Base-by-base conservation (phyloP, 2,888 invertebrate species). In the Colostygia pectinataria region DNA sequence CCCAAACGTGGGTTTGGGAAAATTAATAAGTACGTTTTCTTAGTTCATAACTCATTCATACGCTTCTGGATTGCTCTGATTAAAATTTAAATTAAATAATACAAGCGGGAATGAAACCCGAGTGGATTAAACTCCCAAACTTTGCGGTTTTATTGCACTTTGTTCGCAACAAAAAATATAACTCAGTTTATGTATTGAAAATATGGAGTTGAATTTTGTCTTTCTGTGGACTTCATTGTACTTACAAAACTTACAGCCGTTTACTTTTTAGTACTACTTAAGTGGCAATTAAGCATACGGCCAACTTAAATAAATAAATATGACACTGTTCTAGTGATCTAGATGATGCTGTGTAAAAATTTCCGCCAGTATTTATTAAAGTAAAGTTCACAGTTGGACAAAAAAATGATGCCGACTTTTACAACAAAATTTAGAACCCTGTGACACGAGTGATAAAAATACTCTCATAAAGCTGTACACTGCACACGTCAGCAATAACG, bases 81-180 rank as follows among this genome's bases (percentile, higher is more conserved):
- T 52, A 43, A 55, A 55, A 54, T 54, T 43, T 46, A 40, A 54
- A 49, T 52, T 25, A 37, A 48, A 55, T 50, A 40, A 44, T 46
- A 32, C 45, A 24, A 33, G 27, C 20, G n/a, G 40, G 10, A 25
- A 24, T 37, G 18, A 18, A 36, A 6, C 13, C 31, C 23, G 10
- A 8, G 13, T 7, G 31, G 41, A 41, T 46, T 39, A 39, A 34
- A 27, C 9, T 0, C 23, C 18, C 29, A 12, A 37, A 28, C 33
- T 48, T 42, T 37, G 37, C 15, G 28, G 33, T 31, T 52, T 29
- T 46, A 38, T 42, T 47, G 38, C 25, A 47, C 4, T 34, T 33
- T 28, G 25, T 20, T 36, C 20, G 28, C 15, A 34, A 40, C 33
- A 46, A 41, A 44, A 31, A 37, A 34, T 39, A 12, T 28, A 20